Conservation (phyloP, 2,797 vertebrate genomes). For the Brotula barbata region DNA sequence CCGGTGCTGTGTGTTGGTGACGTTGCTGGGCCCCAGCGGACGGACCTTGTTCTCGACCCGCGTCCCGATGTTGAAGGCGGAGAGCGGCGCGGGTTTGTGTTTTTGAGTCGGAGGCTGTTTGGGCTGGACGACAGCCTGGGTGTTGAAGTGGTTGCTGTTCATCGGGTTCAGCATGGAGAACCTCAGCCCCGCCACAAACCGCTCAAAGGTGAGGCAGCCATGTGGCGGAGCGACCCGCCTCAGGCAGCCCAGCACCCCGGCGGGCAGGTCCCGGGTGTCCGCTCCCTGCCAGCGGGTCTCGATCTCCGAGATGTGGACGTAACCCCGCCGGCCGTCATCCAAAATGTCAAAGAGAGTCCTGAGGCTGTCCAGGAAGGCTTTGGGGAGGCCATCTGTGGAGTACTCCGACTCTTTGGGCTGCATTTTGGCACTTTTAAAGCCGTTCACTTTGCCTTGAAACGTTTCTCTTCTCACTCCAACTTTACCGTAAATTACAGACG, state of each 20-base stretch:
- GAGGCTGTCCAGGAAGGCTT: constrained; percentile 89
- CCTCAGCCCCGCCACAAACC: constrained; percentile 89
- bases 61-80: constrained; percentile 49
- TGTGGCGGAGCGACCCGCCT: constrained; percentile 85
- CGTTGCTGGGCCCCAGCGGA: constrained; percentile 79
- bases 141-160: constrained; percentile 54
- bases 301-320: constrained; percentile 93
- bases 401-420: constrained; percentile 66
- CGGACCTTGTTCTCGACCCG: constrained; percentile 76
- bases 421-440: constrained; percentile 50
- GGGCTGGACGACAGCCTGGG: constrained; percentile 54
- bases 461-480: constrained; percentile 54
- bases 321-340: constrained; percentile 88
- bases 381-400: constrained; percentile 85
- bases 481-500: constrained; percentile 51
- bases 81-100: constrained; percentile 55
- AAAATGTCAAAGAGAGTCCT: constrained; percentile 94
- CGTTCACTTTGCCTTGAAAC: constrained; percentile 25
- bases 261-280: constrained; percentile 84
- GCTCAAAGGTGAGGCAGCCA: constrained; percentile 92
- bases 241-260: constrained; percentile 86
- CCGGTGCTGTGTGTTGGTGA: constrained; percentile 70
- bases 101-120: constrained; percentile 38
- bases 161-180: constrained; percentile 85
- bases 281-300: constrained; percentile 92